A percentile compares a stretch with the other conserved stretches of the same genome.
Conservation (phyloP, 2,888 invertebrate genomes). For the Crossocerus cetratus region DNA sequence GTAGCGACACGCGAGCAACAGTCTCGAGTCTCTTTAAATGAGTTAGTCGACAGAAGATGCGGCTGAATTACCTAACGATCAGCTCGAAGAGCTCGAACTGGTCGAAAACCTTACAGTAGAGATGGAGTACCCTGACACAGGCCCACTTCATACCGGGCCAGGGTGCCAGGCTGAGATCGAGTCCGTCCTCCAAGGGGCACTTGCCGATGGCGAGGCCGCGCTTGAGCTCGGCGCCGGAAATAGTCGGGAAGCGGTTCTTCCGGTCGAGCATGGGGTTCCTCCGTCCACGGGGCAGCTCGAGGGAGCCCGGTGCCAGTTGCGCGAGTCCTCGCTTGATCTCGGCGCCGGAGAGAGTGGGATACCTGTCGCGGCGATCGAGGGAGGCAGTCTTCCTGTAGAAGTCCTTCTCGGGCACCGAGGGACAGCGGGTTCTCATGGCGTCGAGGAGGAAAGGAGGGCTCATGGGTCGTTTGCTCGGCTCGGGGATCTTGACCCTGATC, state of each 20-base stretch:
- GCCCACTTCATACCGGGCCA: conserved; percentile 92
- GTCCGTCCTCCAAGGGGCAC: conserved; percentile 77
- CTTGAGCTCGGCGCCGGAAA: conserved; percentile 71
- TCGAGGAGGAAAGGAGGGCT: conserved; percentile 62
- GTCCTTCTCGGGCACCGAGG: conserved; percentile 72
- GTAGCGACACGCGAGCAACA: no score
- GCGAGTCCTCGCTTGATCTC: conserved; percentile 65
- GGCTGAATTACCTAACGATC: conserved; percentile 83
- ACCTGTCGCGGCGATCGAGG: conserved; percentile 71
- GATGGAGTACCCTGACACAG: conserved; percentile 88
- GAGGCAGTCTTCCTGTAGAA: conserved; percentile 70
- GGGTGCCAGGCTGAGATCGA: conserved; percentile 80
- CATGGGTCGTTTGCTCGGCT: conserved; percentile 69
- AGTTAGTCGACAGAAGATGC: no score
- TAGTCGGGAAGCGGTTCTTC: conserved; percentile 70
- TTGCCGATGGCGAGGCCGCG: conserved; percentile 70
- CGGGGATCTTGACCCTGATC: conserved; percentile 71
- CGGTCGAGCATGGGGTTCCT: conserved; percentile 72
- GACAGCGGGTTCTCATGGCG: conserved; percentile 65
- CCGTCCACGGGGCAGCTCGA: conserved; percentile 38
- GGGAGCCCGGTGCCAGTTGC: conserved; percentile 36
- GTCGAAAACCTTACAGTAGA: conserved; percentile 93
- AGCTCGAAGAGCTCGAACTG: conserved; percentile 88
- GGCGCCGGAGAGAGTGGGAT: conserved; percentile 71
- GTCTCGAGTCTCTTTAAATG: no score